Evolutionary conservation across 2,797 vertebrate genomes (phyloP).

Genomic region (Tauraco hartlaubi): DNA sequence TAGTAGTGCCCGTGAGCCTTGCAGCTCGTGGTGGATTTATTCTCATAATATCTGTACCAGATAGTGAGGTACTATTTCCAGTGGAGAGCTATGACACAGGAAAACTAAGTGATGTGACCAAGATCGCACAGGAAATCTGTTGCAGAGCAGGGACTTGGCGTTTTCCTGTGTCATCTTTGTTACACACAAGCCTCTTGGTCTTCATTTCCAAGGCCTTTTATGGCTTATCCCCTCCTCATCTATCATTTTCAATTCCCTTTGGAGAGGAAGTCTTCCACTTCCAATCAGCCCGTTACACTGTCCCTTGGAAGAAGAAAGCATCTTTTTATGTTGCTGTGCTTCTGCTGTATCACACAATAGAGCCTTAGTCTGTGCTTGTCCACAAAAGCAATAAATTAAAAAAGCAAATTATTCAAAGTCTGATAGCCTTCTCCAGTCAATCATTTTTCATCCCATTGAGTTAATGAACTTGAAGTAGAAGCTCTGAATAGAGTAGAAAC

Average conservation of each 20-base stretch:
- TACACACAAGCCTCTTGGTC: conserved; percentile 4
- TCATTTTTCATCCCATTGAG: conserved; percentile 52
- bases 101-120: background rate
- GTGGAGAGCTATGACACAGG: background rate
- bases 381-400: conserved; percentile 26
- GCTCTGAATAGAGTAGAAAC: background rate
- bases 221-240: conserved; percentile 2
- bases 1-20: background rate
- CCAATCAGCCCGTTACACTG: background rate
- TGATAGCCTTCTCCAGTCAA: background rate
- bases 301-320: conserved; percentile 54
- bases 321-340: conserved; percentile 44
- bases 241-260: conserved; percentile 31
- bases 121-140: background rate
- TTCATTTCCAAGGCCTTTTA: background rate
- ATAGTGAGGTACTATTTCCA: background rate
- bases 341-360: background rate
- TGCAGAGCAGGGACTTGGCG: background rate
- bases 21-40: background rate
- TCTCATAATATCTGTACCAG: background rate
- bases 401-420: conserved; percentile 57
- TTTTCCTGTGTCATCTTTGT: background rate
- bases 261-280: conserved; percentile 37
- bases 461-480: conserved; percentile 48
- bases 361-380: conserved; percentile 22